These are phyloP conservation scores for Myotis yumanensis DNA, from an alignment of 2,113 vertebrate genomes.

Conservation along the genomic window DNA sequence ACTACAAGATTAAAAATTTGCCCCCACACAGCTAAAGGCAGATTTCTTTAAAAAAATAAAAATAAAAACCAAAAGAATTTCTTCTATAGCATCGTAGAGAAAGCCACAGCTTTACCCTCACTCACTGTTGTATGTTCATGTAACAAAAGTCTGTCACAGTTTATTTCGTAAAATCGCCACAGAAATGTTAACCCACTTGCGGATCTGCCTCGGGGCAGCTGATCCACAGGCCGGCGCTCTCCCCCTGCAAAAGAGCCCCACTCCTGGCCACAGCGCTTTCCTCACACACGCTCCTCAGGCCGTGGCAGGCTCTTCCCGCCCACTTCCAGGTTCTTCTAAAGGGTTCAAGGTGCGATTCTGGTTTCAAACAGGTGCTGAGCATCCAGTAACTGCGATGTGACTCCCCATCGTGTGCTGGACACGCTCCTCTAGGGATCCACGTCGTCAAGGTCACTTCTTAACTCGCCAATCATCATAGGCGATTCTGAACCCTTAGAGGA, in stretches of 20 bases:
- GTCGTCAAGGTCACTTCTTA: slow-evolving; percentile 97
- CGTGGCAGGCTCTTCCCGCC: slow-evolving; percentile 54
- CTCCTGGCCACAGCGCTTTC: slow-evolving; percentile 68
- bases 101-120: slow-evolving; percentile 86
- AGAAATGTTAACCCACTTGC: slow-evolving; percentile 58
- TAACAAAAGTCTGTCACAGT: slow-evolving; percentile 80
- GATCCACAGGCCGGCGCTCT: slow-evolving; percentile 61
- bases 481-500: slow-evolving; percentile 93
- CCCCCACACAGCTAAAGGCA: slow-evolving; percentile 83
- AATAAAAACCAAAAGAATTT: slow-evolving; percentile 86
- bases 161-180: slow-evolving; percentile 81
- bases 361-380: slow-evolving; percentile 73
- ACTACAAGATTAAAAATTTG: slow-evolving; percentile 85
- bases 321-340: slow-evolving; percentile 65
- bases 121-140: slow-evolving; percentile 83
- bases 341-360: slow-evolving; percentile 73
- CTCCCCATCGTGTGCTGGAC: slow-evolving; percentile 11
- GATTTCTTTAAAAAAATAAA: slow-evolving; percentile 67
- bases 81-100: slow-evolving; percentile 83
- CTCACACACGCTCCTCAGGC: slow-evolving; percentile 48
- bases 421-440: slow-evolving; percentile 90
- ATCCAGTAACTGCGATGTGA: slow-evolving; percentile 37
- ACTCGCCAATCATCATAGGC: slow-evolving; percentile 98
- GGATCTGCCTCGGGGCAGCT: slow-evolving; percentile 61
- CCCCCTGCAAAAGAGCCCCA: slow-evolving; percentile 59